Percentiles rank a stretch among this genome's conserved stretches.
These are phyloP conservation scores for Plotosus lineatus DNA, from an alignment of 2,113 vertebrate species.

Conservation along the genomic window DNA sequence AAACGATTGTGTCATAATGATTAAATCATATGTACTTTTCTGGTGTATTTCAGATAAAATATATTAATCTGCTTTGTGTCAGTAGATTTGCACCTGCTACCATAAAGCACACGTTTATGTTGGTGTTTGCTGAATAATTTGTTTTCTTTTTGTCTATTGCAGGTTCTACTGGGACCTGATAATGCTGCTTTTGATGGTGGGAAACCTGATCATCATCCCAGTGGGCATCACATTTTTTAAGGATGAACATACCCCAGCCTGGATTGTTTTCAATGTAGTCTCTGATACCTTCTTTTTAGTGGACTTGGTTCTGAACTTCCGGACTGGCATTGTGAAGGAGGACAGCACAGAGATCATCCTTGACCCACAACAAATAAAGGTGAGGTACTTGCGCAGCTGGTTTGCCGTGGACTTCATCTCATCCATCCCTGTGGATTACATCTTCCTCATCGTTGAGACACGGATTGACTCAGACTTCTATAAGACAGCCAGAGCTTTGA, in stretches of 20 bases:
- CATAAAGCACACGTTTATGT: neutral
- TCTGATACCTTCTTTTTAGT: conserved; percentile 98
- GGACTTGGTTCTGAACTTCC: conserved; percentile 97
- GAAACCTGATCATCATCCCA: conserved; percentile 98
- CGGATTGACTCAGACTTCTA: conserved; percentile 98
- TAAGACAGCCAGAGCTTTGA: conserved; percentile 92
- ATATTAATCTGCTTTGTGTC: neutral
- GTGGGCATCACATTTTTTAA: conserved; percentile 99
- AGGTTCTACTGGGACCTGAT: conserved; percentile 99
- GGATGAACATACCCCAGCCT: conserved; percentile 95
- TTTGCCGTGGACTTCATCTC: conserved; percentile 98
- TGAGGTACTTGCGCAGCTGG: conserved; percentile 98
- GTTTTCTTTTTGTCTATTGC: conserved; percentile 22
- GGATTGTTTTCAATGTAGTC: conserved; percentile 99
- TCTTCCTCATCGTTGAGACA: conserved; percentile 98
- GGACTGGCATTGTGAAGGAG: conserved; percentile 96
- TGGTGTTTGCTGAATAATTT: neutral
- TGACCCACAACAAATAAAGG: conserved; percentile 94
- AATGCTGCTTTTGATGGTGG: conserved; percentile 98
- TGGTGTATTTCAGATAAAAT: neutral
- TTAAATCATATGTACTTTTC: neutral
- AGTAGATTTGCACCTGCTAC: neutral
- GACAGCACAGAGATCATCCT: conserved; percentile 99
- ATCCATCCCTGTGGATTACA: conserved; percentile 98
- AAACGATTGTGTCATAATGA: neutral